Evolutionary conservation across 2,888 invertebrate species (phyloP).

Genomic region (Pilophorus perplexus): DNA sequence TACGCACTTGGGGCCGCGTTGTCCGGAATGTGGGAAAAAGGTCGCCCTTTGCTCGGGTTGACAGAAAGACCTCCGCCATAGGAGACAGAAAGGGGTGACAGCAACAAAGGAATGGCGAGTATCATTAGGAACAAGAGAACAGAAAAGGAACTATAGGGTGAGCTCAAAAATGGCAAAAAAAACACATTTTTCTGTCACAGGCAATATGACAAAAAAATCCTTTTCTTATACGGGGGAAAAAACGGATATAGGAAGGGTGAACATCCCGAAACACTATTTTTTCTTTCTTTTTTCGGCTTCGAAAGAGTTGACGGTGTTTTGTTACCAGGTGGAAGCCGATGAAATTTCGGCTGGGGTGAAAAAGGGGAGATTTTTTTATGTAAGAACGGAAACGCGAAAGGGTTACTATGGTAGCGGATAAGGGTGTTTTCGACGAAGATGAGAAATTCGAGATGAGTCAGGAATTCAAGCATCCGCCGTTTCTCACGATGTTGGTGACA

Average conservation of each 20-base stretch:
- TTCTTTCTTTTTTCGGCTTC: conserved; percentile 11
- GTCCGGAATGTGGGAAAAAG: conserved; percentile 28
- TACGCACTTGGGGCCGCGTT: too few species aligned
- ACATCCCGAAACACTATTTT: not conserved
- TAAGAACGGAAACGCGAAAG: conserved; percentile 20
- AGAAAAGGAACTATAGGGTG: not conserved
- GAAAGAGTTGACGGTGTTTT: conserved; percentile 16
- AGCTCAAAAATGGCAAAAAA: not conserved
- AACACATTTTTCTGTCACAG: conserved; percentile 2
- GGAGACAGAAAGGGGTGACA: conserved; percentile 14
- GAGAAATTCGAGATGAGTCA: conserved; percentile 18
- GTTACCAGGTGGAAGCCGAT: conserved; percentile 26
- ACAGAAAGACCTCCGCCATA: not conserved
- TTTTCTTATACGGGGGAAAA: not conserved
- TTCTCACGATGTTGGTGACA: not conserved
- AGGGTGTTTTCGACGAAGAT: not conserved
- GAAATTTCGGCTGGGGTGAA: conserved; percentile 2
- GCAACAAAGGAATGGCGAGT: conserved; percentile 20
- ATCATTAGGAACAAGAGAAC: conserved; percentile 25
- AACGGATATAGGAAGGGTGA: conserved; percentile 9
- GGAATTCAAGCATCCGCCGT: not conserved
- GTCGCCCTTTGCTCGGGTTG: conserved; percentile 16
- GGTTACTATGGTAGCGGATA: conserved; percentile 17
- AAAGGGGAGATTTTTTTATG: not conserved
- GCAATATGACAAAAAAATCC: conserved; percentile 2